Evolutionary conservation across 2,888 invertebrate species (phyloP), one percentile per base, ranked within the genome.

Genomic region (Sabatieria punctata): DNA sequence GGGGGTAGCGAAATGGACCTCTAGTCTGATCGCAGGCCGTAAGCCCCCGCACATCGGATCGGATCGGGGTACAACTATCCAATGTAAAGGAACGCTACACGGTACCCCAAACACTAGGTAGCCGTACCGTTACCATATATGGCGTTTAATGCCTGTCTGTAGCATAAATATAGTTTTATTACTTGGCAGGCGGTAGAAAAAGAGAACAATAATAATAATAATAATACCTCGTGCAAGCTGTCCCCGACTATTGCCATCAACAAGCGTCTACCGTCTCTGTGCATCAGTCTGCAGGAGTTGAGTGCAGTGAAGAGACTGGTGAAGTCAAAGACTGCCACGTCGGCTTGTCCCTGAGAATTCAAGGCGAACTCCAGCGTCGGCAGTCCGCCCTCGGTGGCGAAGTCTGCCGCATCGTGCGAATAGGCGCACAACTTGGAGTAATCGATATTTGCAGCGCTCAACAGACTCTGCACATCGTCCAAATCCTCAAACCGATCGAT

Each of bases 261-360:
- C 4, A 95, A 72, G 38, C 79, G 77, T 54, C 82, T 79, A 0
- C 85, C 85, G 53, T 78, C 71, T 46, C 73, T 68, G 58, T 78
- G 81, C 15, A 84, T 67, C 21, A 89, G 79, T 60, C 85, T 76
- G 56, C 84, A 84, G 6, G 93, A 86, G 69, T 89, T 86, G 68
- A 91, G 89, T 0, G 95, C 88, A 0, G 88, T 85, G 69, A 85
- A 95, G 84, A 97, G 88, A 1, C 89, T 89, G 0, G 97, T 97
- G 67, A 97, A 97, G 70, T 97, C 97, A 68, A 97, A 97, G 77
- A 95, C 83, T 38, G 93, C 89, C 1, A 95, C 86, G 68, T 97
- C 95, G 0, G 91, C 85, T 65, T 88, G 85, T 1, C 89, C 89
- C 65, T 88, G 89, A 70, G 93, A 91, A 71, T 97, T 97, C 15